Evolutionary conservation across 2,888 invertebrate genomes (phyloP), one percentile per base, ranked within the genome.

Genomic region (Cremastinae sp.): DNA sequence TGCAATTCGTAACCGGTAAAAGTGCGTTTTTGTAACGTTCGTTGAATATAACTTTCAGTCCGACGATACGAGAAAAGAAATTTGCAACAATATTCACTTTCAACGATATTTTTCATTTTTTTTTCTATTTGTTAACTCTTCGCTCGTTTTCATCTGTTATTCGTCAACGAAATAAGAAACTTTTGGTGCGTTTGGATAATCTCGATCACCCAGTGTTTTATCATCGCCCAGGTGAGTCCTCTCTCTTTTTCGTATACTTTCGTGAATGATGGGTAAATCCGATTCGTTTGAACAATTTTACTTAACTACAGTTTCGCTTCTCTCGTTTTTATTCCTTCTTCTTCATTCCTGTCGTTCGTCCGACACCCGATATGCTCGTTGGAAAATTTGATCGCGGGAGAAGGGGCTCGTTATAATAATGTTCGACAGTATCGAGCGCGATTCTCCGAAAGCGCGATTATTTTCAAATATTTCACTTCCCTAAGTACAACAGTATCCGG

Each of bases 221-320:
- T 76, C 77, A 74, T 77, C 66, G 43, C 61, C 70, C 74, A 61
- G 71, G 51, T 53, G 65, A 18, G 34, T 38, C 54, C 64, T 58
- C 65, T 61, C 65, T 84, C 79, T 79, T 81, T 18, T 49, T 87
- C 88, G 88, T 88, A 88, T 88, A 88, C 88, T 88, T 88, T 88
- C 86, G 84, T 86, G 82, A 82, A 82, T 83, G 82, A 81, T 82
- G 79, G 82, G 82, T 83, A 73, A 51, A 84, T 83, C 84, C 80
- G 78, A 81, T 84, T 85, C 84, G 81, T 86, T 28, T 83, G 82
- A 85, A 86, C 84, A 83, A 84, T 86, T 83, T 78, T 72, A 84
- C 82, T 83, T 79, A 80, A 82, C 81, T 84, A 82, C 81, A 79
- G 75, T 74, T 71, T 78, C 80, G 79, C 80, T 82, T 80, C 81